Conservation (phyloP, 2,797 vertebrate genomes). For the Microtus agrestis region DNA sequence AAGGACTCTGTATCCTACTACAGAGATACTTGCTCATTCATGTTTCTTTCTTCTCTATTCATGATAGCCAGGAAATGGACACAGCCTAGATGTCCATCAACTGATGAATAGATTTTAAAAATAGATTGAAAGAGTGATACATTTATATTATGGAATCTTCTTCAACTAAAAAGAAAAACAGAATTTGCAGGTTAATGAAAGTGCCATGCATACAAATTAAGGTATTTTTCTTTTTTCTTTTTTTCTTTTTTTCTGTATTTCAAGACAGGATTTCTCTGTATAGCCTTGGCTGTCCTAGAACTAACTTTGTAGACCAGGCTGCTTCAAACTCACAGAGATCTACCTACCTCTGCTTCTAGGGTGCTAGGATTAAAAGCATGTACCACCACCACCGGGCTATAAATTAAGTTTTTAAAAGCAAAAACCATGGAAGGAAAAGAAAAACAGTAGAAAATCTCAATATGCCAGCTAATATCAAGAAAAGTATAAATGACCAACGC, state of each 20-base stretch:
- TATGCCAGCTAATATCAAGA: not conserved
- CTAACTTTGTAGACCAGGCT: not conserved
- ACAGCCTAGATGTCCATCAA: not conserved
- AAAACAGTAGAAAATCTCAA: not conserved
- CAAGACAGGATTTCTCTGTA: not conserved
- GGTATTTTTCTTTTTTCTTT: not conserved
- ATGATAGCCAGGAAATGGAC: not conserved
- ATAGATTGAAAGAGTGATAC: not conserved
- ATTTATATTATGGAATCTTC: not conserved
- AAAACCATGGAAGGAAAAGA: not conserved
- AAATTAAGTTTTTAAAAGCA: not conserved
- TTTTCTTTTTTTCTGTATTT: not conserved
- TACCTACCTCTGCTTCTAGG: not conserved
- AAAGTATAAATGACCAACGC: not conserved
- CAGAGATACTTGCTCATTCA: not conserved
- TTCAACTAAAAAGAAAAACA: not conserved
- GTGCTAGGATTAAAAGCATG: not conserved
- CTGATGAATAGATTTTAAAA: not conserved
- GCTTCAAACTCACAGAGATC: not conserved
- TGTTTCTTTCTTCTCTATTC: not conserved
- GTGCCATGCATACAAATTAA: not conserved
- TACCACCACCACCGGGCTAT: not conserved
- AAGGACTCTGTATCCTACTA: not conserved
- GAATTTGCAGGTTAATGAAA: not conserved
- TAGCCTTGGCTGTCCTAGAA: not conserved